Evolutionary conservation across 2,113 vertebrate genomes (phyloP), one percentile per base, ranked within the genome.

Genomic region (Ivindomyrus marchei): DNA sequence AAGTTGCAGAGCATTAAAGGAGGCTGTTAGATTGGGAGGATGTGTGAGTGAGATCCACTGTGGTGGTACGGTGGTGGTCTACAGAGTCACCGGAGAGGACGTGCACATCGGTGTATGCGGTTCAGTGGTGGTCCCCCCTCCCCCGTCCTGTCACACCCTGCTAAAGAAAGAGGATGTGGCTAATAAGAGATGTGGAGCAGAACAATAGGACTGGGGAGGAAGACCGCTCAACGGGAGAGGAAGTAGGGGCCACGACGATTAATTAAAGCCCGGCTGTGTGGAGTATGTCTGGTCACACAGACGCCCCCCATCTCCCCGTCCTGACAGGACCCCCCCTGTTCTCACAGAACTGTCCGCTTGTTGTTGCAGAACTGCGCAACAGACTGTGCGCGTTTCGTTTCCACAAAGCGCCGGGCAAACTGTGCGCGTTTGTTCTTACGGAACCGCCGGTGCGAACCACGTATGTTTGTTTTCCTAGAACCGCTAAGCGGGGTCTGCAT

Each of bases 221-320:
- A 70, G 52, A 50, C 1, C 0, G 24, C 39, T 31, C 49, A 52
- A 83, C 4, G 88, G 47, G 92, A 83, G 89, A 89, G 89, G 92
- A 91, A 42, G 90, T 66, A 42, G 52, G 42, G 58, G 27, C 27
- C 42, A 47, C 10, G 70, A 24, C 39, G 74, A 66, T 91, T 88
- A 88, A 91, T 91, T 70, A 90, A 62, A 85, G 88, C 53, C 52
- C 39, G 21, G 58, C 53, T 88, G 50, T 13, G 6, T 42, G 31
- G 85, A 46, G 90, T 27, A 39, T 46, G 80, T 77, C 88, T 36
- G 21, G 83, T 88, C 86, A 52, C 70, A 88, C 90, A 56, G 87
- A 47, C 7, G 1, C 27, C 46, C 85, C 58, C n/a, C 45, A 89
- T 13, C 74, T 24, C 89, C 9, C 50, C 11, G 1, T 49, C 50